These are phyloP conservation scores for Crocuta crocuta DNA, from an alignment of 2,113 vertebrate genomes.

Conservation along the genomic window DNA sequence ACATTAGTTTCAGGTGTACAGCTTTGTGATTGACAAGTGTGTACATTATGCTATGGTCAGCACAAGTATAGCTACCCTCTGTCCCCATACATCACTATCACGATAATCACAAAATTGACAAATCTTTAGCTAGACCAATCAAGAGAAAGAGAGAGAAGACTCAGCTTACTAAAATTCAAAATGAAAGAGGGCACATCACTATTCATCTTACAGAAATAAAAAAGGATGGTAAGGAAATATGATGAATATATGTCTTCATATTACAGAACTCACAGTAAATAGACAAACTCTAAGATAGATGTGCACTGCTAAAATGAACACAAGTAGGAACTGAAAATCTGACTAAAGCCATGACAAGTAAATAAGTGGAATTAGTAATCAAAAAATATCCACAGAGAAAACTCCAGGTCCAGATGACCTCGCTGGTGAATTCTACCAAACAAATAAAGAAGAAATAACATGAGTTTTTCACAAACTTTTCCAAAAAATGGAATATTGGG, in stretches of 20 bases:
- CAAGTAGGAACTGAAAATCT: constrained; percentile 10
- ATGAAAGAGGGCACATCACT: background rate
- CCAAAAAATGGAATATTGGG: background rate
- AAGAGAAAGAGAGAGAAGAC: background rate
- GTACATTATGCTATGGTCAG: background rate
- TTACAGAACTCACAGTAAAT: background rate
- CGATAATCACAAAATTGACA: background rate
- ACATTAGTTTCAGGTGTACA: background rate
- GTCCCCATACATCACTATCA: background rate
- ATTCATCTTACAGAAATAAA: background rate
- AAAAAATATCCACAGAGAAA: background rate
- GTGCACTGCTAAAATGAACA: background rate
- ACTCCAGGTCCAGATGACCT: background rate
- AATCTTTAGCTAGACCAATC: background rate
- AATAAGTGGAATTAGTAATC: background rate
- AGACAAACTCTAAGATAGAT: background rate
- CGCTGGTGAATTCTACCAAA: background rate
- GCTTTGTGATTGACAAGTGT: background rate
- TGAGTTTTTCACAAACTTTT: background rate
- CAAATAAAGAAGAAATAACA: background rate
- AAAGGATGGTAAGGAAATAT: background rate
- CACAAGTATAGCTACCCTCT: background rate
- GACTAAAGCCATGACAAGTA: background rate
- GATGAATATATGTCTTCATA: background rate
- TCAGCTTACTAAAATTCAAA: background rate